A percentile compares a stretch with the other conserved stretches of the same genome.
phyloP scores from a whole-genome alignment of 2,113 vertebrate species.

The Taurulus bubalis region DNA sequence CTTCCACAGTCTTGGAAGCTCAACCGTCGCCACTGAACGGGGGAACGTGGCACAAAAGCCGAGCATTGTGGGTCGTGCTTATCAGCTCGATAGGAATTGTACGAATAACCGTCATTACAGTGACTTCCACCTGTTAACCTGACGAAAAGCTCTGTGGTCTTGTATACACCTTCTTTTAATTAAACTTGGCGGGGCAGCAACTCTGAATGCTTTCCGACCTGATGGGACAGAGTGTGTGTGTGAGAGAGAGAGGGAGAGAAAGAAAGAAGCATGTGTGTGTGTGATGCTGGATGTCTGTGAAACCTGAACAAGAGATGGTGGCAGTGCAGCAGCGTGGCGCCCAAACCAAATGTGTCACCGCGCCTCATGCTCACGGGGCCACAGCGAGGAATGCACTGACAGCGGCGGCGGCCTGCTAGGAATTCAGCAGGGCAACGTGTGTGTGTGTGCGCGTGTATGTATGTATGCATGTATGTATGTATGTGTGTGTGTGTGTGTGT shows the following conservation, averaged over 20 bases:
- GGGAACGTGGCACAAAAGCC: too few relatives aligned
- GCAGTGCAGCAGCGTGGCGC: constrained; percentile 24
- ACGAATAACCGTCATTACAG: too few relatives aligned
- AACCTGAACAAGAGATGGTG: constrained; percentile 51
- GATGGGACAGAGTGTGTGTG: constrained; percentile 2
- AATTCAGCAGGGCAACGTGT: constrained; percentile 42
- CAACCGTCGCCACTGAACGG: too few relatives aligned
- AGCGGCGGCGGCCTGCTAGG: constrained; percentile 53
- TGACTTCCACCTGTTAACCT: too few relatives aligned
- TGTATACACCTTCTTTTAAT: too few relatives aligned
- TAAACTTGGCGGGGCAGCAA: not conserved
- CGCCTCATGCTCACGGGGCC: constrained; percentile 41
- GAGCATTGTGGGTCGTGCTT: not conserved
- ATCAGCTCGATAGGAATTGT: too few relatives aligned
- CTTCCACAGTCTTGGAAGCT: too few relatives aligned
- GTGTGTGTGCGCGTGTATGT: constrained; percentile 9
- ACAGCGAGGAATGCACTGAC: constrained; percentile 55
- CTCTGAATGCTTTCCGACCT: constrained; percentile 3
- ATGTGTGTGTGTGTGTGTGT: too few relatives aligned
- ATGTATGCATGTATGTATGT: not conserved
- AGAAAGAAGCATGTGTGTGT: constrained; percentile 35
- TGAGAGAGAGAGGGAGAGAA: constrained; percentile 10
- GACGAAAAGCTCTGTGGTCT: not conserved
- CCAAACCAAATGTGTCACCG: constrained; percentile 65
- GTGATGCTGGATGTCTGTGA: constrained; percentile 37